Evolutionary conservation across 2,113 vertebrate species (phyloP), one percentile per base, ranked within the genome.

Genomic region (Cinclus cinclus): DNA sequence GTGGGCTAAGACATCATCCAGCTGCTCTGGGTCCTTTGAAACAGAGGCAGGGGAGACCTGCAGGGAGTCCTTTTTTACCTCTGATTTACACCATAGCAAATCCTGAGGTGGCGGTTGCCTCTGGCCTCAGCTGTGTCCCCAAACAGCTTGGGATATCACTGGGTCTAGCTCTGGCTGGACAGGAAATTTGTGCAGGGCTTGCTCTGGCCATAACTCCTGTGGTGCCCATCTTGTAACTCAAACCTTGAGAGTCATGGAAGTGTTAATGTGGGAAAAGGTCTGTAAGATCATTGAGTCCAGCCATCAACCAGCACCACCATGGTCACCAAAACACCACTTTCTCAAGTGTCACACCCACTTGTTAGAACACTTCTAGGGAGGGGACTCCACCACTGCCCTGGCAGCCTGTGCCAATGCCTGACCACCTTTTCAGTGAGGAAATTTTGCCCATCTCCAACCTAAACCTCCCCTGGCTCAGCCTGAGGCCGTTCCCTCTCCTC

Each of bases 401-500:
- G 7, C 41, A 73, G 33, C 2, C 50, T 10, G 4, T 82, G 0
- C 39, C 62, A 46, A 2, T 10, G 23, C 24, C 3, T 75, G 3
- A 15, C 28, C 6, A 41, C 5, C 16, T 8, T 35, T n/a, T 14
- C n/a, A 7, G 46, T 21, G 33, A 82, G 7, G 19, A 10, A 46
- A 30, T 68, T 7, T 30, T 4, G 1, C 23, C 53, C 8, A 11
- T n/a, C 10, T 52, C 46, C 31, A 33, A 7, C 1, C 17, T 6
- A 1, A 52, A 17, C 7, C 6, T 46, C 2, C 9, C 39, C 46
- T 68, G 46, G 69, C 24, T 0, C 46, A 68, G 0, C 39, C 1
- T 60, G 53, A 30, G 28, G 28, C 53, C 0, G 0, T 82, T 52
- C 28, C 46, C 23, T 75, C 46, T 67, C 4, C 6, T 80, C 52